Percentiles rank a stretch among this genome's conserved stretches.
These are phyloP conservation scores for Scolopax bukidnonensis DNA, from an alignment of 2,797 vertebrate genomes.

Conservation along the genomic window DNA sequence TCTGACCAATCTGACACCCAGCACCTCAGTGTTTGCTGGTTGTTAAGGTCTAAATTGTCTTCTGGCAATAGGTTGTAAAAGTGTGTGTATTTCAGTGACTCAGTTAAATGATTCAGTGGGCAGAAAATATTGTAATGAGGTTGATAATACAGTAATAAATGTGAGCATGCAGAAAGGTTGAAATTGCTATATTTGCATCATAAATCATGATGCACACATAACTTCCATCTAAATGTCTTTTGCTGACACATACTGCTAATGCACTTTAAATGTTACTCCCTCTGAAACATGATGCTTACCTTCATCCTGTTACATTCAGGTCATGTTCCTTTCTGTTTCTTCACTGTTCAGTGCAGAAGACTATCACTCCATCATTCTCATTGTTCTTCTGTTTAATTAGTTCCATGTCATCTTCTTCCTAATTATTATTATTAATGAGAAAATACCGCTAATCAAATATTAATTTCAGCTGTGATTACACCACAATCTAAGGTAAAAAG, in stretches of 20 bases:
- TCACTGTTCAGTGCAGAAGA: neutral
- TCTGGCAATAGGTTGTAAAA: neutral
- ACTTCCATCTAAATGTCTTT: neutral
- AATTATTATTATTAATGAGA: neutral
- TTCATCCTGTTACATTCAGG: neutral
- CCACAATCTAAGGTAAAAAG: neutral
- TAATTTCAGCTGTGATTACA: neutral
- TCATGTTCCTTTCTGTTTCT: neutral
- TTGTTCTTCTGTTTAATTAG: neutral
- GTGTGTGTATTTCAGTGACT: slow-evolving; percentile 15
- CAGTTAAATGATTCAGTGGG: slow-evolving; percentile 11
- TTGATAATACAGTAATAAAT: neutral
- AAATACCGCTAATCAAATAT: neutral
- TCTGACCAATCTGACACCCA: neutral
- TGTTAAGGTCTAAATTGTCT: neutral
- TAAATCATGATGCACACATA: slow-evolving; percentile 11
- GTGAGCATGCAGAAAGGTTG: slow-evolving; percentile 33
- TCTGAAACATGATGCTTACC: neutral
- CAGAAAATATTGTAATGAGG: slow-evolving; percentile 2
- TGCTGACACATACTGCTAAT: slow-evolving; percentile 22
- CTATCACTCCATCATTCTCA: neutral
- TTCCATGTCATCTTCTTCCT: neutral
- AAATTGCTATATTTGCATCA: slow-evolving; percentile 32
- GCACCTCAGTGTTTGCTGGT: neutral
- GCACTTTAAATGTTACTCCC: slow-evolving; percentile 11